These are phyloP conservation scores for Eriocheir sinensis DNA, from an alignment of 1,140 invertebrate species.

Conservation along the genomic window DNA sequence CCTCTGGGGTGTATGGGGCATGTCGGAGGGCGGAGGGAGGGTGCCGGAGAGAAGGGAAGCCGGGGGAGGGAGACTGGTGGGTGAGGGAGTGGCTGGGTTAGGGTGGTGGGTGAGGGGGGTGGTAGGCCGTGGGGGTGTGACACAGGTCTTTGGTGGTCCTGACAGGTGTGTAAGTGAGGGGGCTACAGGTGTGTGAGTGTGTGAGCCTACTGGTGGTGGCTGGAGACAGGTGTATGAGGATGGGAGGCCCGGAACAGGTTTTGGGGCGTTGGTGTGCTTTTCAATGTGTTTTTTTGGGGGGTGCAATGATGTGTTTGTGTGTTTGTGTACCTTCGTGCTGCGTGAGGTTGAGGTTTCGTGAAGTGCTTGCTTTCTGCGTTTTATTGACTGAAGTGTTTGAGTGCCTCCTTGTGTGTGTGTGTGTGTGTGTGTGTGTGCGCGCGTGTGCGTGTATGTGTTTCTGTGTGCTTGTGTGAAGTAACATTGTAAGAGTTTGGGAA, in stretches of 20 bases:
- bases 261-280: not conserved
- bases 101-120: not conserved
- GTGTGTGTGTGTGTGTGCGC: constrained; percentile 20
- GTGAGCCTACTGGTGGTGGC: not conserved
- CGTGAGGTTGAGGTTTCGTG: no score
- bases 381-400: no score
- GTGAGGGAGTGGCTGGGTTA: no score
- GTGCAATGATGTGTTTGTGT: no score
- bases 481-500: not conserved
- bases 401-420: no score
- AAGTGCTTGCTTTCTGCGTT: no score
- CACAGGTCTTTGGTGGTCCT: not conserved
- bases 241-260: not conserved
- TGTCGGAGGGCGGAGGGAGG: no score
- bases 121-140: not conserved
- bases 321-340: no score
- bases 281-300: no score
- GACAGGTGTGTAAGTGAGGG: constrained; percentile 3
- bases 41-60: no score
- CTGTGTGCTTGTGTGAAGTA: not conserved
- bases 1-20: no score
- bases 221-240: not conserved
- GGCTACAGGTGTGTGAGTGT: not conserved
- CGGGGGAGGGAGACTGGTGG: no score
- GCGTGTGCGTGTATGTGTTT: constrained; percentile 9